A percentile compares a stretch with the other conserved stretches of the same genome.
These are phyloP conservation scores for Neopelma chrysocephalum DNA, from an alignment of 2,797 vertebrate species.

Conservation along the genomic window DNA sequence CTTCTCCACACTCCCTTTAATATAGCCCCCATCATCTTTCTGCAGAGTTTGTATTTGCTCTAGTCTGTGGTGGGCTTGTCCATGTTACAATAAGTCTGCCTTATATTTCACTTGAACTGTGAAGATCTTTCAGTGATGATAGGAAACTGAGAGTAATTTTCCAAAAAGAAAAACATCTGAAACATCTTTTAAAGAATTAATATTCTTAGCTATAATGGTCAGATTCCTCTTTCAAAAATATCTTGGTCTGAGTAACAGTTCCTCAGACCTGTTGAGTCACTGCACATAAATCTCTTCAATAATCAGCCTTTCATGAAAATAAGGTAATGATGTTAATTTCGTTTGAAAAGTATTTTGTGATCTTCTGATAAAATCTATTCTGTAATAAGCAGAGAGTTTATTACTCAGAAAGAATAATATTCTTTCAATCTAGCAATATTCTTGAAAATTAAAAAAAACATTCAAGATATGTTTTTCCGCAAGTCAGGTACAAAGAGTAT, in stretches of 20 bases:
- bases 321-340: not conserved
- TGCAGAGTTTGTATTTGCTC: not conserved
- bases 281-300: constrained; percentile 19
- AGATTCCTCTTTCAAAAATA: not conserved
- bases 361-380: not conserved
- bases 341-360: not conserved
- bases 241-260: not conserved
- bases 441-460: not conserved
- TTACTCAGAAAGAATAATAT: not conserved
- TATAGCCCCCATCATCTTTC: not conserved
- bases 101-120: not conserved
- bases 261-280: constrained; percentile 20
- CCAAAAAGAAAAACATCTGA: not conserved
- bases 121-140: not conserved
- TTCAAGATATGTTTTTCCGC: not conserved
- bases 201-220: not conserved
- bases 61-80: not conserved
- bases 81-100: rapidly evolving
- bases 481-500: not conserved
- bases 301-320: not conserved
- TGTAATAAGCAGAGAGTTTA: not conserved
- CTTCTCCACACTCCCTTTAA: not conserved
- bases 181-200: not conserved
- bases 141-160: not conserved
- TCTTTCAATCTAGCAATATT: not conserved